phyloP scores from a whole-genome alignment of 2,797 vertebrate genomes.

The Ispidina picta region DNA sequence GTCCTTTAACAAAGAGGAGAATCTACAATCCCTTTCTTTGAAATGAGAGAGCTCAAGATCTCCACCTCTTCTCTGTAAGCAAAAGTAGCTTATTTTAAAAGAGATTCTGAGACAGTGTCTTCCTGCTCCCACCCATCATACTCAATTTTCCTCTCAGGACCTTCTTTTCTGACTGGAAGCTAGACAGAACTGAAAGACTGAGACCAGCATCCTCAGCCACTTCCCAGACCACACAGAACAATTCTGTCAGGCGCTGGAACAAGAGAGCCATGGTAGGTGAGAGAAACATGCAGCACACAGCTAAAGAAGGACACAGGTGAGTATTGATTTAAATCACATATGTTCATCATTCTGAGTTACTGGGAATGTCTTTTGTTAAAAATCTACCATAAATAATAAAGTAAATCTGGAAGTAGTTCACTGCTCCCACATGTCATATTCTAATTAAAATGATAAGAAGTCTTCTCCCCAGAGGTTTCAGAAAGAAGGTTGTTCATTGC shows the following conservation, averaged over 20 bases:
- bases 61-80: background rate
- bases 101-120: background rate
- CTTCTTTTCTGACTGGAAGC: background rate
- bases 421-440: background rate
- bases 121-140: background rate
- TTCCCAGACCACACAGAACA: background rate
- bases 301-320: background rate
- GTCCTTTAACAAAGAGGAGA: background rate
- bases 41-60: background rate
- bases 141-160: background rate
- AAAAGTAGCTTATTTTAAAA: background rate
- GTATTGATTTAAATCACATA: background rate
- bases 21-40: background rate
- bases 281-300: rapidly evolving
- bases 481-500: background rate
- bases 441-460: background rate
- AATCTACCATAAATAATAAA: background rate
- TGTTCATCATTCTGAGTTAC: background rate
- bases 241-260: background rate
- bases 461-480: background rate
- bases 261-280: background rate
- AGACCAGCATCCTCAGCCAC: background rate
- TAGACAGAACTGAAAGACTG: background rate
- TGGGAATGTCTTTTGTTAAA: background rate
- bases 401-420: background rate